These are phyloP conservation scores for Raphicerus campestris DNA, from an alignment of 2,113 vertebrate genomes.

Conservation along the genomic window DNA sequence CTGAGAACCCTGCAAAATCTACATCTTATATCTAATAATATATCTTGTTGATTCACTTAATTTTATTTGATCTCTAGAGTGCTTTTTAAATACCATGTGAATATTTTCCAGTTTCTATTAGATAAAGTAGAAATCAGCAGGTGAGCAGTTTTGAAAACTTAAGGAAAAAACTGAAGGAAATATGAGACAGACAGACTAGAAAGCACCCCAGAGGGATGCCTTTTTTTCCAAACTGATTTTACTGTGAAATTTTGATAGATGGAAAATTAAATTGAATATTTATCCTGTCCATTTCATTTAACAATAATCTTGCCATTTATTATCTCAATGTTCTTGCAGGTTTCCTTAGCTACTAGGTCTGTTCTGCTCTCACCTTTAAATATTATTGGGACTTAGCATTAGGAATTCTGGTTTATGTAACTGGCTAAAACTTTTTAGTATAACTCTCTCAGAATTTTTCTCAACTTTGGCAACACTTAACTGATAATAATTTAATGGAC, in stretches of 20 bases:
- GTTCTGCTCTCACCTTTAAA: background rate
- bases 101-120: slow-evolving; percentile 5
- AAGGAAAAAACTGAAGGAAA: background rate
- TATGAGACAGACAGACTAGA: background rate
- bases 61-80: background rate
- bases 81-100: background rate
- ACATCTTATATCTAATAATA: background rate
- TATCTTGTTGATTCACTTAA: background rate
- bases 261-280: slow-evolving; percentile 82
- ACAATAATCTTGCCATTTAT: slow-evolving; percentile 79
- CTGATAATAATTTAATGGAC: background rate
- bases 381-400: background rate
- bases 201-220: background rate
- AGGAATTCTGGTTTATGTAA: slow-evolving; percentile 20
- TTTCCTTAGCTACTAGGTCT: background rate
- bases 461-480: background rate
- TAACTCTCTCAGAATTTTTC: slow-evolving; percentile 31
- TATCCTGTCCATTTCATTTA: slow-evolving; percentile 78
- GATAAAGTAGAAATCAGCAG: background rate
- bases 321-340: background rate
- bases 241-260: slow-evolving; percentile 84
- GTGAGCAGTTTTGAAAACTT: slow-evolving; percentile 31
- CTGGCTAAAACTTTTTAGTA: slow-evolving; percentile 34
- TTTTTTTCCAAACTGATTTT: slow-evolving; percentile 80
- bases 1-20: background rate